Evolutionary conservation across 2,888 invertebrate genomes (phyloP), one percentile per base, ranked within the genome.

Genomic region (Cryptops parisi): DNA sequence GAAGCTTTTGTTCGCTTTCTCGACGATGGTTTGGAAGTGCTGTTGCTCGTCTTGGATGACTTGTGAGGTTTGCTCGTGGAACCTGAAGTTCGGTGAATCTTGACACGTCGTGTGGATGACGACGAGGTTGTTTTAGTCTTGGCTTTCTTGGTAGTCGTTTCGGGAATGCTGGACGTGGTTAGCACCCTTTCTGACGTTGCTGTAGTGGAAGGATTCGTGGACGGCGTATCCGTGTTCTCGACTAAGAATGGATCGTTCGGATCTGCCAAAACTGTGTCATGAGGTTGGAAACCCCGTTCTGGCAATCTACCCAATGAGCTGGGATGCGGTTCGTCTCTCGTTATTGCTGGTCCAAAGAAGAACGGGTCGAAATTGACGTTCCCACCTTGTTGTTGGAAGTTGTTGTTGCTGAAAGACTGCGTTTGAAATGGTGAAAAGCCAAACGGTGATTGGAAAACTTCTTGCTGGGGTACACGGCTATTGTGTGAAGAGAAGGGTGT

Each of bases 301-400:
- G 33, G 49, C 1, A 49, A 19, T 39, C 25, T 23, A 22, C 39
- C 49, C 22, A 49, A 23, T 6, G 49, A 49, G 1, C 22, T 22
- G 3, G 49, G 49, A 15, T 23, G 23, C 9, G 49, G 49, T 4
- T 15, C 24, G 39, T 49, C 49, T 21, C 49, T 33, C 2, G 49
- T 39, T 22, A 49, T 39, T 9, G 49, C 49, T 3, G 49, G 49
- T 22, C 49, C 49, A 19, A 49, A 49, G 39, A 38, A 49, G 15
- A 49, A 38, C 5, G 49, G 49, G 15, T 49, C 49, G 39, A 39
- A 49, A 23, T 49, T 39, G 22, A 49, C 39, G 19, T 6, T 33
- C 33, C 33, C 33, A 9, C 9, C 33, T 6, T 15, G 6, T 33
- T 33, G 33, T 9, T 33, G 33, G 15, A 15, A 15, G 33, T 15